Percentiles rank a stretch among this genome's conserved stretches.
phyloP scores from a whole-genome alignment of 2,888 invertebrate species.

The Odontomyia ornata region DNA sequence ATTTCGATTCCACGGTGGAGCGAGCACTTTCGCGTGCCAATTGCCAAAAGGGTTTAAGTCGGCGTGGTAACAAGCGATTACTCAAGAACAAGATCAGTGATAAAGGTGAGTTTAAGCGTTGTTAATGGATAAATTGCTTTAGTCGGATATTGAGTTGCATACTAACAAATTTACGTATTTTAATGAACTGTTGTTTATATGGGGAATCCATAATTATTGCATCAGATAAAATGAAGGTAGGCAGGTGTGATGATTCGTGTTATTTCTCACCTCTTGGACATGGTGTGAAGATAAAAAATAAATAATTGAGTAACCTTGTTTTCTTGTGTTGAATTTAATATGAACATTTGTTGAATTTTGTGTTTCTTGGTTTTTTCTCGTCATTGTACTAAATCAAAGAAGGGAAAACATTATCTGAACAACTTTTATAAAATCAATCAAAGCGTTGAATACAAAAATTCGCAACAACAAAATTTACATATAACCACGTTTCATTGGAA shows the following conservation, averaged over 20 bases:
- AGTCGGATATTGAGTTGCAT: background rate
- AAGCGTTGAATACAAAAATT: too few relatives aligned
- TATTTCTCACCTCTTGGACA: slow-evolving; percentile 27
- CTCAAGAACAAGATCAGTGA: slow-evolving; percentile 61
- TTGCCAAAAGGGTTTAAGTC: slow-evolving; percentile 61
- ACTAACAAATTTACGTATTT: too few relatives aligned
- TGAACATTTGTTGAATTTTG: background rate
- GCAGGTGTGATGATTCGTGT: slow-evolving; percentile 27
- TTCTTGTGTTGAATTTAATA: background rate
- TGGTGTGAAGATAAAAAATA: background rate
- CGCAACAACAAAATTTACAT: too few relatives aligned
- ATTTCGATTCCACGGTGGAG: slow-evolving; percentile 62
- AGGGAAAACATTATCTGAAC: too few relatives aligned
- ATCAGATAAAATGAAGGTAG: slow-evolving; percentile 11
- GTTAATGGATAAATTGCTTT: slow-evolving; percentile 21
- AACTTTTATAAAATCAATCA: too few relatives aligned
- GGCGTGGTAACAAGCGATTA: slow-evolving; percentile 60
- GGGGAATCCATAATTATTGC: background rate
- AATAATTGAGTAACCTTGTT: background rate
- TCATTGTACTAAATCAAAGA: too few relatives aligned
- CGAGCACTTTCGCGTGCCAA: slow-evolving; percentile 62
- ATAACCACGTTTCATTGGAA: too few relatives aligned
- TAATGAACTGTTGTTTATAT: background rate
- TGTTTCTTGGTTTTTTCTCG: slow-evolving; percentile 4
- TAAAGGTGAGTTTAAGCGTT: slow-evolving; percentile 55